phyloP scores from a whole-genome alignment of 2,888 invertebrate genomes.

The Rhamnusium bicolor region DNA sequence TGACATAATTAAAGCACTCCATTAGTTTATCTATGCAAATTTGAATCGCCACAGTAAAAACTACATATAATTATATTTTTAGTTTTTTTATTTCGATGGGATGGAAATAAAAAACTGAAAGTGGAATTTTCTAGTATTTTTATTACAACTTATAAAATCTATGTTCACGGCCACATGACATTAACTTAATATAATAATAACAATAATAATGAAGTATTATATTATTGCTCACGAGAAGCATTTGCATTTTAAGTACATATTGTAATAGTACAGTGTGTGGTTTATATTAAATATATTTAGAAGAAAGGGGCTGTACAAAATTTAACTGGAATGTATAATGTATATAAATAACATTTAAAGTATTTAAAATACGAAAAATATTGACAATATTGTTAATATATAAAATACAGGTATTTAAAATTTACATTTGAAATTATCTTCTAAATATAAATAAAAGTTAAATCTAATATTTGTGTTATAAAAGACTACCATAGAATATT shows the following conservation, averaged over 20 bases:
- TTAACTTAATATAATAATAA: constrained; percentile 39
- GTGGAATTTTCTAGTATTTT: constrained; percentile 46
- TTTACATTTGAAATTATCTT: not conserved
- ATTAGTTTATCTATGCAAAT: too few relatives aligned
- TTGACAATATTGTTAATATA: not conserved
- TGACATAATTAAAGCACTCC: too few relatives aligned
- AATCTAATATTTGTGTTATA: constrained; percentile 1
- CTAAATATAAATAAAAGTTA: constrained; percentile 16
- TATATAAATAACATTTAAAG: not conserved
- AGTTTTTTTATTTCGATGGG: not conserved
- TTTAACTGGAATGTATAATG: not conserved
- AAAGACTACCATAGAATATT: constrained; percentile 10
- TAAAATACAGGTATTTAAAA: constrained; percentile 4
- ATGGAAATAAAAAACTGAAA: constrained; percentile 1
- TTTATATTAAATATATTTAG: constrained; percentile 17
- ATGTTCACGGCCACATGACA: constrained; percentile 53
- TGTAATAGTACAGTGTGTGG: not conserved
- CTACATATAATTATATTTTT: too few relatives aligned
- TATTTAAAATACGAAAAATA: not conserved
- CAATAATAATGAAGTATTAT: too few relatives aligned
- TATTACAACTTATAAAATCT: constrained; percentile 66
- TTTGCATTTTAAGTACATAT: constrained; percentile 12
- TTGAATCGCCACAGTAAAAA: too few relatives aligned
- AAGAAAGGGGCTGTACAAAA: not conserved
- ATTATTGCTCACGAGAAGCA: constrained; percentile 55